Evolutionary conservation across 2,797 vertebrate genomes (phyloP).

Genomic region (Neosilurus hyrtlii): DNA sequence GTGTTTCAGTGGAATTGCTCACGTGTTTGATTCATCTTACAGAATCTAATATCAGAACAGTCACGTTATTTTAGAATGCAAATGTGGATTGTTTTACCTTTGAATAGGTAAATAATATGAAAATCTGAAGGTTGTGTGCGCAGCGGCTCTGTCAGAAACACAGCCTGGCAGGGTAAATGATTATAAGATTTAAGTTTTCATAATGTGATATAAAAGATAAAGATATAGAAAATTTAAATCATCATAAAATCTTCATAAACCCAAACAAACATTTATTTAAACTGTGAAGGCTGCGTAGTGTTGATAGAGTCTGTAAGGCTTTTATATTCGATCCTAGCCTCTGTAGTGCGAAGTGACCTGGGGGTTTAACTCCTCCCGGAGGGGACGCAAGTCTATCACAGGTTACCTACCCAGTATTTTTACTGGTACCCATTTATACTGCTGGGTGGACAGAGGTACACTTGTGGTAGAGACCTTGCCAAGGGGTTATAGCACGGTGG

Average conservation of each 20-base stretch:
- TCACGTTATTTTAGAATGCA: not conserved
- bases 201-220: not conserved
- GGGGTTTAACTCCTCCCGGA: no score
- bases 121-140: not conserved
- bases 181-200: not conserved
- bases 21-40: not conserved
- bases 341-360: no score
- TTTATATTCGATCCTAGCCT: no score
- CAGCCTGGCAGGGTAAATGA: not conserved
- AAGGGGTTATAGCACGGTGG: no score
- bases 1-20: no score
- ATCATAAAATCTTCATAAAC: not conserved
- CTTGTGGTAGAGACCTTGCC: no score
- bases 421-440: no score
- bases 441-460: no score
- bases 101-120: constrained; percentile 17
- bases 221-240: not conserved
- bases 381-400: no score
- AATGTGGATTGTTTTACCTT: not conserved
- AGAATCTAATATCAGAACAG: not conserved
- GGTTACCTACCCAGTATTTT: no score
- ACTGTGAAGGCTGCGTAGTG: no score
- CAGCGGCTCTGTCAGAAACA: not conserved
- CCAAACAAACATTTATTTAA: not conserved
- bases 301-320: no score